These are phyloP conservation scores for Zygogramma bicolorata DNA, from an alignment of 2,888 invertebrate species.

Conservation along the genomic window DNA sequence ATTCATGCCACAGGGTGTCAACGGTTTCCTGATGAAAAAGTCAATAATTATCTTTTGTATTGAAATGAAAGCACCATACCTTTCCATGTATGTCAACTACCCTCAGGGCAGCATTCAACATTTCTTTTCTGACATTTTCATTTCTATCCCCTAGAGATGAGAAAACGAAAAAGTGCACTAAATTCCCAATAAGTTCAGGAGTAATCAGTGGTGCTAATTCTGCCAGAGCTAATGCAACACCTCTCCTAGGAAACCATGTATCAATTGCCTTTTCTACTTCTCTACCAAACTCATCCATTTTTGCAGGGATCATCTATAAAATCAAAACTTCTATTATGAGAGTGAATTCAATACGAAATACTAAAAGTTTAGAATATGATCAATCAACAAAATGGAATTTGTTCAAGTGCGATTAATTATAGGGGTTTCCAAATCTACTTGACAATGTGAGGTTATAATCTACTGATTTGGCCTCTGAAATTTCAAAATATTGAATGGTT, in stretches of 20 bases:
- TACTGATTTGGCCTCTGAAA: too few relatives aligned
- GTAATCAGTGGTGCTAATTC: constrained; percentile 82
- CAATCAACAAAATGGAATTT: too few relatives aligned
- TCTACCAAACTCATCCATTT: constrained; percentile 92
- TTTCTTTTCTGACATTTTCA: constrained; percentile 84
- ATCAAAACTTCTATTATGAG: not conserved
- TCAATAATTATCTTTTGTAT: not conserved
- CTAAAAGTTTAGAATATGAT: too few relatives aligned
- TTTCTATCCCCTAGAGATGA: constrained; percentile 89
- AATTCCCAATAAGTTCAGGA: constrained; percentile 75
- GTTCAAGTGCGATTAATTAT: too few relatives aligned
- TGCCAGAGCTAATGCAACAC: constrained; percentile 85
- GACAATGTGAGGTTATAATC: too few relatives aligned
- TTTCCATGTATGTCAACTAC: constrained; percentile 94
- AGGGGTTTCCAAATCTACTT: too few relatives aligned
- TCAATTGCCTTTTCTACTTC: constrained; percentile 87
- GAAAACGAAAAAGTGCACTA: constrained; percentile 87
- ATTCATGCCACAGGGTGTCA: constrained; percentile 86
- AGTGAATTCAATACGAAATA: not conserved
- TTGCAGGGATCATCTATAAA: constrained; percentile 81
- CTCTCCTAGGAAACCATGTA: constrained; percentile 90
- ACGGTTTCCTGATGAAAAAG: constrained; percentile 71
- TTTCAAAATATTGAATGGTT: too few relatives aligned
- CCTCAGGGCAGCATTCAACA: constrained; percentile 94
- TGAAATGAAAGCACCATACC: constrained; percentile 65